Conservation (phyloP, 1,140 invertebrate genomes). For the Colletes gigas region DNA sequence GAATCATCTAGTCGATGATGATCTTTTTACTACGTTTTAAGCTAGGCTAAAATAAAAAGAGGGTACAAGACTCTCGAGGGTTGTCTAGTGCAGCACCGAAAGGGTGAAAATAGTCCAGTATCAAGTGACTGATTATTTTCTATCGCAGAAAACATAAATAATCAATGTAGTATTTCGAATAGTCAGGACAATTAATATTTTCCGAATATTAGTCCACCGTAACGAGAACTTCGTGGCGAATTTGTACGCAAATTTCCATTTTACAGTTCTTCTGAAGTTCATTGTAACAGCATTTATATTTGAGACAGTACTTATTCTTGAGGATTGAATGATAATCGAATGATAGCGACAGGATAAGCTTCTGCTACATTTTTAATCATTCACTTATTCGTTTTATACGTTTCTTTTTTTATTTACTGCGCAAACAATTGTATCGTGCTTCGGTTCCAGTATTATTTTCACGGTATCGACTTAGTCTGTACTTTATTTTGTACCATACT, state of each 20-base stretch:
- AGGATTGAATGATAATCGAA: background rate
- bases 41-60: too few species aligned
- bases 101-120: background rate
- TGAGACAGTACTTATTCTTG: background rate
- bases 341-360: slow-evolving; percentile 4
- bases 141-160: background rate
- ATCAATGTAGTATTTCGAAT: background rate
- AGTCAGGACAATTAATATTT: background rate
- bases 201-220: background rate
- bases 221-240: slow-evolving; percentile 18
- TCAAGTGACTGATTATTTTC: background rate
- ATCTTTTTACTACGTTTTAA: too few species aligned
- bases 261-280: background rate
- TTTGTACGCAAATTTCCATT: slow-evolving; percentile 18
- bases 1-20: too few species aligned
- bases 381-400: background rate
- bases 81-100: background rate
- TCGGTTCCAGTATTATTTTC: slow-evolving; percentile 3
- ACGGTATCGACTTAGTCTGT: background rate
- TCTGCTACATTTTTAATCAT: slow-evolving; percentile 27
- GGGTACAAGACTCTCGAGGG: too few species aligned
- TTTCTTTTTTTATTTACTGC: slow-evolving; percentile 5
- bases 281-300: slow-evolving; percentile 9
- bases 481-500: slow-evolving; percentile 23
- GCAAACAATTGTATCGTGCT: slow-evolving; percentile 41